Evolutionary conservation across 2,888 invertebrate genomes (phyloP), one percentile per base, ranked within the genome.

Genomic region (Mesorhabditis belari): DNA sequence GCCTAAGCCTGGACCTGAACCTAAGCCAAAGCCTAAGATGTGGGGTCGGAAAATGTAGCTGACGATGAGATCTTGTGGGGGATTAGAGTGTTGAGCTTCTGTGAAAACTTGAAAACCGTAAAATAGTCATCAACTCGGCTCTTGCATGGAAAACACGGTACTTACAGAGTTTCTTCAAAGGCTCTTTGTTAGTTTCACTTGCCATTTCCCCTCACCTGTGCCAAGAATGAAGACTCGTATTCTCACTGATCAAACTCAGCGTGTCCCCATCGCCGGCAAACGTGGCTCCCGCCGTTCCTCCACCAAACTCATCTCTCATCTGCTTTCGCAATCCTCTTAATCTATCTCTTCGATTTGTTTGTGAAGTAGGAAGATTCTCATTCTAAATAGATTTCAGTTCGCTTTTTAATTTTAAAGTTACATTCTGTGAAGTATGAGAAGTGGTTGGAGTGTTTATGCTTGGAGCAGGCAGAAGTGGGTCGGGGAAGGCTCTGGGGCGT

Each of bases 251-350:
- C 5, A 67, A 60, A 29, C 69, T 69, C 61, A 67, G 59, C 6
- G 63, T 60, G 24, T 69, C 71, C 4, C 65, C 69, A 1, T 60
- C 64, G 12, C 64, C 64, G 24, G 61, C 57, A 17, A 61, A 60
- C 1, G 35, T 25, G 9, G 55, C 35, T 0, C 53, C 17, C 0
- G 51, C 24, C 5, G 60, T 25, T 5, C 60, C 60, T 6, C 52
- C 49, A 21, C 71, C 73, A 59, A 73, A 73, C 54, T 73, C 73
- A 44, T 63, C 63, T 53, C 65, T 67, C 73, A 73, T 67, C 12
- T 71, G 57, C 19, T 65, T 63, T 4, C 70, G 59, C 3, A 73
- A 55, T 2, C 63, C 59, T 2, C 56, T 51, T 9, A 73, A 60
- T 55, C 73, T 54, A 21, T 71, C 70, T 50, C 71, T 58, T 26